These are phyloP conservation scores for Myotis findleyi DNA, from an alignment of 2,797 vertebrate species.

Conservation along the genomic window DNA sequence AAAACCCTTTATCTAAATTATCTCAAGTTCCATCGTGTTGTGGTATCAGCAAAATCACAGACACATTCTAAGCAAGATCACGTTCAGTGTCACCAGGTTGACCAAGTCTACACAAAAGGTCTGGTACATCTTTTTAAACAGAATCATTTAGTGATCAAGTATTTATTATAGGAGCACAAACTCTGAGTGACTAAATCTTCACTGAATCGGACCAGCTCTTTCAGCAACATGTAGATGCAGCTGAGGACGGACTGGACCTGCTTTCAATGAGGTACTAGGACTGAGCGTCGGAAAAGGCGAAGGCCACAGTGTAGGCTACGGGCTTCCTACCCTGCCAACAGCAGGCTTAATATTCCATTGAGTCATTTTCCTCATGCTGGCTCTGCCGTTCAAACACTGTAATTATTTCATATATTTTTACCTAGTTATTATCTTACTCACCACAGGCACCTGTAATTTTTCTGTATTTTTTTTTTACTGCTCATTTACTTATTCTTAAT, in stretches of 20 bases:
- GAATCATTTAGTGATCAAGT: not conserved
- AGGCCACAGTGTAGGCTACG: constrained; percentile 64
- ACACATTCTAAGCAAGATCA: constrained; percentile 68
- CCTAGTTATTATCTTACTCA: constrained; percentile 89
- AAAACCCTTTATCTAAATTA: constrained; percentile 18
- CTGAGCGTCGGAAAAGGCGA: constrained; percentile 61
- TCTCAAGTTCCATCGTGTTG: constrained; percentile 7
- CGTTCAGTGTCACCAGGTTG: constrained; percentile 54
- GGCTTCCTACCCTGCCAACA: constrained; percentile 72
- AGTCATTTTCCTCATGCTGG: constrained; percentile 85
- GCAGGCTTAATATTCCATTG: constrained; percentile 83
- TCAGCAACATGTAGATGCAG: no score
- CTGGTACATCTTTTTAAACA: not conserved
- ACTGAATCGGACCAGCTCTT: not conserved
- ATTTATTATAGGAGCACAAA: not conserved
- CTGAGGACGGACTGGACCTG: not conserved
- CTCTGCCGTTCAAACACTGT: constrained; percentile 86
- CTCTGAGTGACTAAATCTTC: not conserved
- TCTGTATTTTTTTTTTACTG: constrained; percentile 85
- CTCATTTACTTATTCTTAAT: constrained; percentile 88
- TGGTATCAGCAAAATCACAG: constrained; percentile 54
- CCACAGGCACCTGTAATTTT: constrained; percentile 86
- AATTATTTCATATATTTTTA: constrained; percentile 90
- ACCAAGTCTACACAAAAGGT: not conserved
- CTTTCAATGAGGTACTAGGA: constrained; percentile 25